phyloP scores from a whole-genome alignment of 2,888 invertebrate genomes.

The Rhagonycha fulva region DNA sequence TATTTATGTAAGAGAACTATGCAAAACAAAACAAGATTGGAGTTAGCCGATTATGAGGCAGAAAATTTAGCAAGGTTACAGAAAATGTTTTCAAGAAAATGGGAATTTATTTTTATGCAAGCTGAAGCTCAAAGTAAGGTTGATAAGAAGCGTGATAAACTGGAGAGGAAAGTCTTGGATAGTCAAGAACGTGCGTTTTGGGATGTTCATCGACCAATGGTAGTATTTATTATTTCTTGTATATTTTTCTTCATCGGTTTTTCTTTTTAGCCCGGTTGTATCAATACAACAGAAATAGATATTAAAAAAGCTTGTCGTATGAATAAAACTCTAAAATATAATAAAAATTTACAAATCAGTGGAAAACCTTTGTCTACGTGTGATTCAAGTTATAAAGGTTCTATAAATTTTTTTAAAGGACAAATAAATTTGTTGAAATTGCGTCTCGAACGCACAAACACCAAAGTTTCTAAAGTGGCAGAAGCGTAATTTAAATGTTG shows the following conservation, averaged over 20 bases:
- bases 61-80: constrained; percentile 96
- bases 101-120: constrained; percentile 99
- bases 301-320: constrained; percentile 90
- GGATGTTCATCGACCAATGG: constrained; percentile 99
- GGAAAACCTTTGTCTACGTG: constrained; percentile 60
- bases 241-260: not conserved
- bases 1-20: constrained; percentile 99
- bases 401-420: constrained; percentile 58
- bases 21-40: constrained; percentile 98
- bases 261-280: constrained; percentile 86
- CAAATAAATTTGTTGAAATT: constrained; percentile 78
- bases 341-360: constrained; percentile 54
- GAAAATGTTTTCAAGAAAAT: constrained; percentile 98
- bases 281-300: constrained; percentile 98
- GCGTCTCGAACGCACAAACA: constrained; percentile 83
- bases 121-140: constrained; percentile 92
- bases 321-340: constrained; percentile 56
- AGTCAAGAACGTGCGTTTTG: constrained; percentile 99
- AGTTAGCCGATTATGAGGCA: constrained; percentile 97
- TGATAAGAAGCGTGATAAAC: constrained; percentile 97
- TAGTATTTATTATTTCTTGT: constrained; percentile 52
- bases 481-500: constrained; percentile 76
- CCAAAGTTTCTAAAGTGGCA: constrained; percentile 91
- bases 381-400: constrained; percentile 44
- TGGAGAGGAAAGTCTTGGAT: constrained; percentile 97